Base-by-base conservation (phyloP, 2,797 vertebrate genomes). In the Enteromius trimaculatus region DNA sequence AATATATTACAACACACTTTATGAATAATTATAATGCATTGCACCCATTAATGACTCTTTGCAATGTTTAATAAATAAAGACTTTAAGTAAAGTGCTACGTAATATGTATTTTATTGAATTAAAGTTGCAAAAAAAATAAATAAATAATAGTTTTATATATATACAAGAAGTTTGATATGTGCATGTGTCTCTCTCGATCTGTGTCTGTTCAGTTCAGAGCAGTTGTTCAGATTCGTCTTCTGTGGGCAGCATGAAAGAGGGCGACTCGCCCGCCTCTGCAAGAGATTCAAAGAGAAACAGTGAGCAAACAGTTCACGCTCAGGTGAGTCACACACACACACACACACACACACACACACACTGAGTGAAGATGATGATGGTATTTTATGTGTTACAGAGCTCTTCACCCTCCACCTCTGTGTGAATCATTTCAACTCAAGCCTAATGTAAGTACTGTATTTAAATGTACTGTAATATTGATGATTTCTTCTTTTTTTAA, bases 161-260 rank as follows among this genome's bases (percentile, higher is more conserved):
- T 4, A 66, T 39, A 23, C 21, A 42, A 6, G 1, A 69, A 7
- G n/a, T n/a, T n/a, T n/a, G n/a, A n/a, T 68, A 14, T 68, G 6
- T n/a, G 1, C 11, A 23, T 58, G 55, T 10, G 3, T 76, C 1
- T 64, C 14, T 64, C 16, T 66, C 44, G 80, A 64, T 26, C 31
- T 29, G 14, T 66, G 29, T 81, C 37, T 82, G 49, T 85, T 62
- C 88, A 95, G 94, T 95, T 84, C 93, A 94, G 90, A 95, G 94
- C 91, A 95, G 94, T 90, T 95, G 95, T 88, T 95, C 95, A 13
- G 95, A 95, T 91, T 95, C 95, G 47, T 95, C 95, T 83, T 95
- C 95, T 6, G 93, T 93, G 0, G 94, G 94, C 84, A 95, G 94
- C 82, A 93, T 95, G 90, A 95, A 95, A 89, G 95, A 95, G 84